A percentile compares a stretch with the other conserved stretches of the same genome.
phyloP scores from a whole-genome alignment of 2,888 invertebrate species.

The Prosapia bicincta region DNA sequence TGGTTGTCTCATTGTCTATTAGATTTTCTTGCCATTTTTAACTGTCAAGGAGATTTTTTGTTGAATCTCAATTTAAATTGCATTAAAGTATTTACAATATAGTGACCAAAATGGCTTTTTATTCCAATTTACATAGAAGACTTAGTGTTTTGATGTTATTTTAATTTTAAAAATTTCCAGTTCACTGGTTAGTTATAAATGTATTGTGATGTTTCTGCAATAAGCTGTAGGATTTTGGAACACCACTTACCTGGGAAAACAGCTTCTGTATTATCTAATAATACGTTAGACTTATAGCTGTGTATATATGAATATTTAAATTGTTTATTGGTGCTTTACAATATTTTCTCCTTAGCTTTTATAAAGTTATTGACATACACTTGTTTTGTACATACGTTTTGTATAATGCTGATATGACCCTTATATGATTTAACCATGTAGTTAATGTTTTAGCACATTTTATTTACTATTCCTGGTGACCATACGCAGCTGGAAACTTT shows the following conservation, averaged over 20 bases:
- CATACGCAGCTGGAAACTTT: background rate
- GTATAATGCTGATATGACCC: slow-evolving; percentile 6
- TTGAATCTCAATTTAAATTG: background rate
- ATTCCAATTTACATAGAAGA: background rate
- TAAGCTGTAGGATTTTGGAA: slow-evolving; percentile 18
- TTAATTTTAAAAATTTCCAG: background rate
- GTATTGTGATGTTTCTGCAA: slow-evolving; percentile 21
- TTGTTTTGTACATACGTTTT: slow-evolving; percentile 32
- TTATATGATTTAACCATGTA: background rate
- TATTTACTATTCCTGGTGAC: background rate
- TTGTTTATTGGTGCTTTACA: slow-evolving; percentile 30
- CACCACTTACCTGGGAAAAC: slow-evolving; percentile 1
- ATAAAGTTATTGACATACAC: slow-evolving; percentile 25
- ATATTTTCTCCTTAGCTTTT: slow-evolving; percentile 31
- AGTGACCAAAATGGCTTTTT: background rate
- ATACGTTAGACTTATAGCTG: slow-evolving; percentile 30
- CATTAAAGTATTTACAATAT: background rate
- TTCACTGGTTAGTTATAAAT: slow-evolving; percentile 1
- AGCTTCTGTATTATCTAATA: slow-evolving; percentile 29
- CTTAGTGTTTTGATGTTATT: background rate
- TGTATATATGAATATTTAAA: slow-evolving; percentile 25
- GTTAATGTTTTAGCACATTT: background rate
- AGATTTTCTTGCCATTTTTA: background rate
- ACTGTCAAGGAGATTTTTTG: background rate
- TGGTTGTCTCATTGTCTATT: background rate